A percentile compares a stretch with the other conserved stretches of the same genome.
Evolutionary conservation across 1,140 invertebrate genomes (phyloP).

Genomic region (Scylla paramamosain): DNA sequence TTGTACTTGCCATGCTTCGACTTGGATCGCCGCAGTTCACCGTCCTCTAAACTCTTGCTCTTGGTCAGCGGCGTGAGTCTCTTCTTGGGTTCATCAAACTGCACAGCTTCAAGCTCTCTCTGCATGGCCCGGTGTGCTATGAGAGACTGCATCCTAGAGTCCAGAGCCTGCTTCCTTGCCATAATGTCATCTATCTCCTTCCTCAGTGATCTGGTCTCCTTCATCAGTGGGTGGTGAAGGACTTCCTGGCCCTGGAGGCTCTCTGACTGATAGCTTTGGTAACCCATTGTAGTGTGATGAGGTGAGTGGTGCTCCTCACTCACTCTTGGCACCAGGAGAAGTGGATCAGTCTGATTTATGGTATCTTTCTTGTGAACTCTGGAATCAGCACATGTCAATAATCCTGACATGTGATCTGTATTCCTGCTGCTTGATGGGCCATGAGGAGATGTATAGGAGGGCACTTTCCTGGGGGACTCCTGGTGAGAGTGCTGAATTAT

Average conservation of each 20-base stretch:
- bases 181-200: constrained; percentile 71
- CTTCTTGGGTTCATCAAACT: background rate
- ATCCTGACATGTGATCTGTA: background rate
- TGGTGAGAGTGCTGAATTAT: background rate
- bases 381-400: background rate
- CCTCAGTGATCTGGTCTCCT: constrained; percentile 65
- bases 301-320: background rate
- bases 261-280: constrained; percentile 11
- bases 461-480: background rate
- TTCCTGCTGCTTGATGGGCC: background rate
- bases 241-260: constrained; percentile 37
- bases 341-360: constrained; percentile 45
- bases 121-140: constrained; percentile 68
- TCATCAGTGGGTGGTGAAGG: constrained; percentile 60
- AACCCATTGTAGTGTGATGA: background rate
- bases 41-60: constrained; percentile 65
- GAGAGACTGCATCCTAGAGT: constrained; percentile 63
- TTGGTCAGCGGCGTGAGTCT: constrained; percentile 3
- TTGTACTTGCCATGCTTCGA: constrained; percentile 60
- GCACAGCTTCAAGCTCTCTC: constrained; percentile 31
- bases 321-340: background rate
- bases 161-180: constrained; percentile 65
- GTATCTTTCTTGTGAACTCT: background rate
- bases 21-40: constrained; percentile 39
- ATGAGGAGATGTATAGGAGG: background rate